Conservation (phyloP, 2,888 invertebrate species). For the Euphydryas editha region DNA sequence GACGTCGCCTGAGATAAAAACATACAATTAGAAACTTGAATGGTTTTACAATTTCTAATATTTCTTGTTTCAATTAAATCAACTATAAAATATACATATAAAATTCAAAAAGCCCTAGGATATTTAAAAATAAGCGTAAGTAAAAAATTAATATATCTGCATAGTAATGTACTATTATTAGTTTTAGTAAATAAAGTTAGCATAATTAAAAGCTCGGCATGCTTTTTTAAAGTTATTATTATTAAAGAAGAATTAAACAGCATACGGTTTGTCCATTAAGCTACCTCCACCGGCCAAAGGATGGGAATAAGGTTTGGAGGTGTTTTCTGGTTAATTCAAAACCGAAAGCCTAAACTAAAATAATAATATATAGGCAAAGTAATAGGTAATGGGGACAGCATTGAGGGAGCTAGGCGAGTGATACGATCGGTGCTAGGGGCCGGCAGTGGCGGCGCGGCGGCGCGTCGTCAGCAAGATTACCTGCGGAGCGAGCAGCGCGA, state of each 20-base stretch:
- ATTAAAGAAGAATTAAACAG: constrained; percentile 56
- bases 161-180: constrained; percentile 40
- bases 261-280: constrained; percentile 70
- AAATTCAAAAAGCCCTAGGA: constrained; percentile 22
- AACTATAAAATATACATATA: background rate
- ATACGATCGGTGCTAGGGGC: constrained; percentile 46
- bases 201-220: constrained; percentile 70
- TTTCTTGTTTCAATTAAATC: constrained; percentile 9
- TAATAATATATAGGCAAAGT: constrained; percentile 21
- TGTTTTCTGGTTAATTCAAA: constrained; percentile 11
- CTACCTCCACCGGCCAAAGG: constrained; percentile 72
- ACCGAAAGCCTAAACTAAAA: constrained; percentile 14
- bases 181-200: constrained; percentile 37
- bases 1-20: constrained; percentile 88
- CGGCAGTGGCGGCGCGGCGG: constrained; percentile 57
- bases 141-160: constrained; percentile 22
- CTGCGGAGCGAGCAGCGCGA: constrained; percentile 82
- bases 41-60: background rate
- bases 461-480: constrained; percentile 57
- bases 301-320: constrained; percentile 46
- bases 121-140: constrained; percentile 31
- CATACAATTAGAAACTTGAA: background rate
- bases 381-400: constrained; percentile 15
- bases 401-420: constrained; percentile 37
- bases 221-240: constrained; percentile 67